Evolutionary conservation across 35 echinoderm and acorn worm genomes (phyloP), one percentile per base, ranked within the genome.

Genomic region (Chiridota heheva): DNA sequence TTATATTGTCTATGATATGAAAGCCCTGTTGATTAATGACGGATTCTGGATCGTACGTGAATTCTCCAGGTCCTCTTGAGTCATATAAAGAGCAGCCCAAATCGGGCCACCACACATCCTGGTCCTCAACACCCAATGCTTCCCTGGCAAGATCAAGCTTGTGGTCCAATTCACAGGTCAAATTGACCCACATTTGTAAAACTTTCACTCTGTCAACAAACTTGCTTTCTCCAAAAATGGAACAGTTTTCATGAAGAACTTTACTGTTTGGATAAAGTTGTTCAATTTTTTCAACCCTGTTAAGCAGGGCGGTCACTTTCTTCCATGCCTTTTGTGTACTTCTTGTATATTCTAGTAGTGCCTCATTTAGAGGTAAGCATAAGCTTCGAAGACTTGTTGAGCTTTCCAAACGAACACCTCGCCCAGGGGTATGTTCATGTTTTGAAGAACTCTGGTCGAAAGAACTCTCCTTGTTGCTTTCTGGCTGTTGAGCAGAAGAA

Each of bases 101-200:
- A 27, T 77, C 60, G 7, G 95, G 85, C 89, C 95, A 92, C 48
- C 64, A 84, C 17, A 98, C 60, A 7, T 98, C 81, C 20, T 77
- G 49, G 73, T 98, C 95, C 58, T 92, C 75, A 29, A 98, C 89
- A 34, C 89, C 95, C 0, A 98, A 81, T 28, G 69, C 75, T 17
- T 82, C 36, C 7, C 69, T 71, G 36, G 89, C 72, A 25, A 91
- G 47, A 10, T 82, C 71, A 38, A 98, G 69, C 42, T 84, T 91
- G 24, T 92, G 89, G 38, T 72, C 82, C 32, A 98, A 81, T 70
- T 98, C 95, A 20, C 74, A 81, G 41, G 95, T 98, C 32, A 98
- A 49, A 35, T 98, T 98, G 40, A 98, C 70, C 95, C 95, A 98
- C 32, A 98, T 38, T 36, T 81, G 81, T 33, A 98, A 48, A 2